Conservation (phyloP, 2,888 invertebrate genomes). For the Drosophila rubida region DNA sequence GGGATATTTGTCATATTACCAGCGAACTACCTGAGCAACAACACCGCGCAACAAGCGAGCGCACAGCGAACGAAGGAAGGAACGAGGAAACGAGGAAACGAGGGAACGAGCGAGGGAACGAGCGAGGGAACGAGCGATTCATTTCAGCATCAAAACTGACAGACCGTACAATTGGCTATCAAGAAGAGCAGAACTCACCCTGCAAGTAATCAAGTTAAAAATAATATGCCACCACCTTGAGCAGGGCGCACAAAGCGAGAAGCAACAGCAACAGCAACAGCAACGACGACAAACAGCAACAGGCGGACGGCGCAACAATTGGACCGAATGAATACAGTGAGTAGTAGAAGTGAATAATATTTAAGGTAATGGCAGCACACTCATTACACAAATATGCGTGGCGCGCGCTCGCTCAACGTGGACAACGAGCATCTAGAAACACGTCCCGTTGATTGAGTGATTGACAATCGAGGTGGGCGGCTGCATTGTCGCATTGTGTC, state of each 20-base stretch:
- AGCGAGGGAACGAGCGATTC: conserved; percentile 4
- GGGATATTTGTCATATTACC: conserved; percentile 14
- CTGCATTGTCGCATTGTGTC: no score
- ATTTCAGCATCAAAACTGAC: conserved; percentile 15
- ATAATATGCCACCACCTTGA: conserved; percentile 31
- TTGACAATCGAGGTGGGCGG: neutral
- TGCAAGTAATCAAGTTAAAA: conserved; percentile 39
- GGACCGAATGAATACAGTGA: conserved; percentile 9
- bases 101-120: neutral
- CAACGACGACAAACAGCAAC: neutral
- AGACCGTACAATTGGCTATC: conserved; percentile 43
- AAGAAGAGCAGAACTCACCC: conserved; percentile 15
- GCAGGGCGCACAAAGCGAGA: conserved; percentile 8
- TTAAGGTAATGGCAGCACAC: conserved; percentile 1
- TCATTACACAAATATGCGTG: neutral
- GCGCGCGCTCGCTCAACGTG: neutral
- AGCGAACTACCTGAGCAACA: neutral
- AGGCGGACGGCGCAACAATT: neutral
- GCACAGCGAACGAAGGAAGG: neutral
- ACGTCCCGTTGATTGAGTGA: neutral
- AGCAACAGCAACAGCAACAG: neutral
- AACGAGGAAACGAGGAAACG: neutral
- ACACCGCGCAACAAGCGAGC: neutral
- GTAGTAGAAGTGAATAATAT: conserved; percentile 6
- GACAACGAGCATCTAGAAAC: neutral